phyloP scores from a whole-genome alignment of 2,113 vertebrate species.

The Pimephales promelas region DNA sequence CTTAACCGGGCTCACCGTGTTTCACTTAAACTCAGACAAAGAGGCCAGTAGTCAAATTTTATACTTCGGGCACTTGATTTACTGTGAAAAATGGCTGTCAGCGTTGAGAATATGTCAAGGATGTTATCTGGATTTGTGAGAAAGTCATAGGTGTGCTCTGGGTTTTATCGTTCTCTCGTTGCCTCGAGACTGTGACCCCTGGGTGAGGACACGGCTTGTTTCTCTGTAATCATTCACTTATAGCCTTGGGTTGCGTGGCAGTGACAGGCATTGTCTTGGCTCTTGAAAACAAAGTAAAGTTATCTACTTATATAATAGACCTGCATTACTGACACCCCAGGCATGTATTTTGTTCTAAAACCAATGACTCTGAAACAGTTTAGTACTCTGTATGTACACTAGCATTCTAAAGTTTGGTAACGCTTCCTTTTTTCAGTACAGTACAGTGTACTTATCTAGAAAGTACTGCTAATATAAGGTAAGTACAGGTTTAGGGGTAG shows the following conservation, averaged over 20 bases:
- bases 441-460: no score
- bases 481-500: no score
- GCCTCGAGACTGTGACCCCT: constrained; percentile 61
- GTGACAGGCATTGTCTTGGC: constrained; percentile 61
- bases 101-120: background rate
- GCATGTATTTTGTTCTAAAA: constrained; percentile 10
- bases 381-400: background rate
- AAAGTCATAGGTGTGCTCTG: constrained; percentile 31
- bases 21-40: constrained; percentile 26
- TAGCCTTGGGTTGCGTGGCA: constrained; percentile 65
- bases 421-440: no score
- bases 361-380: background rate
- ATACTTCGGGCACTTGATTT: background rate
- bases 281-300: constrained; percentile 38
- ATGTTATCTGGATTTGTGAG: constrained; percentile 26
- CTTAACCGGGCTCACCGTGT: background rate
- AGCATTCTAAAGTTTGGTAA: background rate
- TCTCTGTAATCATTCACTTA: constrained; percentile 75
- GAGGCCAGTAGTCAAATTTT: background rate
- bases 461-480: no score
- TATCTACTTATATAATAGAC: constrained; percentile 43
- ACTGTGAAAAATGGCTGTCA: constrained; percentile 23
- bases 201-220: constrained; percentile 66
- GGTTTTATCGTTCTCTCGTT: constrained; percentile 33
- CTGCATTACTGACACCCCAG: constrained; percentile 7